Percentiles rank a stretch among this genome's conserved stretches.
Evolutionary conservation across 2,113 vertebrate genomes (phyloP).

Genomic region (Cheirogaleus medius): DNA sequence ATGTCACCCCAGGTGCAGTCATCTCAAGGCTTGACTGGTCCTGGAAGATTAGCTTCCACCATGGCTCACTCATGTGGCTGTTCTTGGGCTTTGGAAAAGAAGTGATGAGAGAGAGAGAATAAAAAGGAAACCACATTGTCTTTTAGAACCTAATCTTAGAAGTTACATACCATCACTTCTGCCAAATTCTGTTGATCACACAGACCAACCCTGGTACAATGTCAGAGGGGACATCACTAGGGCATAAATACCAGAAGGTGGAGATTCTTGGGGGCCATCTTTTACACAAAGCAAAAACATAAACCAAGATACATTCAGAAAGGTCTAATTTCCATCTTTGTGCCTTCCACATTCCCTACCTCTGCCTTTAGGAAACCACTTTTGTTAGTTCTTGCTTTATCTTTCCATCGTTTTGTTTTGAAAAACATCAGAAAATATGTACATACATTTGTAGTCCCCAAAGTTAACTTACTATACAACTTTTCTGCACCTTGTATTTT

Average conservation of each 20-base stretch:
- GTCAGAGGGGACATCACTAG: neutral
- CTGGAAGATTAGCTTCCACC: neutral
- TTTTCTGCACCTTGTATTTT: neutral
- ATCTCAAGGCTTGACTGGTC: neutral
- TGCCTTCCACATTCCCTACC: neutral
- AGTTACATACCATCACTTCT: neutral
- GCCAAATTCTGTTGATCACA: neutral
- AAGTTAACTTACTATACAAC: neutral
- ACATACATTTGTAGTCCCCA: neutral
- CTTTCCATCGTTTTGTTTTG: constrained; percentile 2
- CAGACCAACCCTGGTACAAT: neutral
- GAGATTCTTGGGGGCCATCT: neutral
- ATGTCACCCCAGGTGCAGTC: neutral
- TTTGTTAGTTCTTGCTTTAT: constrained; percentile 31
- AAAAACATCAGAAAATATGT: constrained; percentile 40
- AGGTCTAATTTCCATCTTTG: neutral
- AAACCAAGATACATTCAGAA: neutral
- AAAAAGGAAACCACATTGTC: neutral
- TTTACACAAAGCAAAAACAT: constrained; percentile 20
- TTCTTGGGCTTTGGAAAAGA: neutral
- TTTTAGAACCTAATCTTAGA: constrained; percentile 25
- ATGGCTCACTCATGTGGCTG: neutral
- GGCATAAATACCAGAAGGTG: neutral
- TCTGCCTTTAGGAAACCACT: neutral
- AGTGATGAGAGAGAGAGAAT: neutral